phyloP scores from a whole-genome alignment of 1,140 invertebrate species.

The Drosophila melanica region DNA sequence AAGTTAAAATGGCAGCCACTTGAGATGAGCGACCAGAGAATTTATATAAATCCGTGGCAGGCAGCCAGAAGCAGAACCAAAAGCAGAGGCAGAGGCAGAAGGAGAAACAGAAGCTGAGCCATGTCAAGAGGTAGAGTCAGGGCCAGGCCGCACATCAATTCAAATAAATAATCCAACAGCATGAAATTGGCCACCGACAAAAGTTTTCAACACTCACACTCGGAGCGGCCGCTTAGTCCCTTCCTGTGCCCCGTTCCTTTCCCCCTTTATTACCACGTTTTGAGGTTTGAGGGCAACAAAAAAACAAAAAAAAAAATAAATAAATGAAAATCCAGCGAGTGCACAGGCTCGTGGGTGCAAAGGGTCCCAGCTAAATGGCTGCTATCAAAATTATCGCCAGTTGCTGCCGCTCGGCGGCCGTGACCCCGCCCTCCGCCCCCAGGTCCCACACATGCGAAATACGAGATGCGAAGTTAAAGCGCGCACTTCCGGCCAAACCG shows the following conservation, averaged over 20 bases:
- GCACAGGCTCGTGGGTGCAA: constrained; percentile 6
- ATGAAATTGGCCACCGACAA: constrained; percentile 72
- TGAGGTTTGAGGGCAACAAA: constrained; percentile 15
- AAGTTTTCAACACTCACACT: constrained; percentile 59
- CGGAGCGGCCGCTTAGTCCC: constrained; percentile 5
- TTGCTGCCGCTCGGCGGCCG: constrained; percentile 38
- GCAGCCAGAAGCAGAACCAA: constrained; percentile 21
- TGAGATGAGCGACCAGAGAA: constrained; percentile 46
- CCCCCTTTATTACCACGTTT: constrained; percentile 5
- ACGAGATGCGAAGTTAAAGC: constrained; percentile 52
- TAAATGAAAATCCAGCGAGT: constrained; percentile 21
- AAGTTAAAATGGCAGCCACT: constrained; percentile 41
- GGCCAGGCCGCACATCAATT: constrained; percentile 73
- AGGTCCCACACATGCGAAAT: constrained; percentile 56
- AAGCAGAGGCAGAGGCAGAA: background rate
- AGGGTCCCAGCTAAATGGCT: constrained; percentile 56
- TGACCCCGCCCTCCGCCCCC: background rate
- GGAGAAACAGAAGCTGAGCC: background rate
- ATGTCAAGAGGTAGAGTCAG: background rate
- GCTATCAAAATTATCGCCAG: constrained; percentile 74
- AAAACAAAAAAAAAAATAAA: constrained; percentile 8
- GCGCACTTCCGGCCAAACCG: constrained; percentile 67
- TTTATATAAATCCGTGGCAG: constrained; percentile 44
- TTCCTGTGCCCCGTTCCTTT: background rate
- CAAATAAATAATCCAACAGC: constrained; percentile 80